Percentiles rank a stretch among this genome's conserved stretches.
Evolutionary conservation across 1,140 invertebrate genomes (phyloP).

Genomic region (Charaxes varanes): DNA sequence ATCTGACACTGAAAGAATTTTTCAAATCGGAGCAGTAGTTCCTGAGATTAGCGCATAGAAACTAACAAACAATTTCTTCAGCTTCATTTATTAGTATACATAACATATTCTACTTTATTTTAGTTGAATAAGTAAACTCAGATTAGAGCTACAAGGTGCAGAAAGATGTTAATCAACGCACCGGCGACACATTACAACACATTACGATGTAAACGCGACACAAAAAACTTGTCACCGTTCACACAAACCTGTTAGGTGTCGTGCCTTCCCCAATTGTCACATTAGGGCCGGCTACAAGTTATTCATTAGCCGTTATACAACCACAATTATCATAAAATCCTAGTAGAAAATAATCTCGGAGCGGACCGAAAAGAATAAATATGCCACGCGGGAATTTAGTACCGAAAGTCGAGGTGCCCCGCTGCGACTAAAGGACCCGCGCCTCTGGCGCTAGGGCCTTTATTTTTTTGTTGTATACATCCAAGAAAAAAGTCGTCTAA

Average conservation of each 20-base stretch:
- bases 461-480: slow-evolving; percentile 20
- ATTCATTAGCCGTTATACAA: slow-evolving; percentile 63
- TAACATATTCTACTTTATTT: no score
- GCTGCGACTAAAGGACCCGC: slow-evolving; percentile 55
- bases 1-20: no score
- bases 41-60: no score
- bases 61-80: no score
- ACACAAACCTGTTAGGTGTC: slow-evolving; percentile 21
- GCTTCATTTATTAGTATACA: no score
- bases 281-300: slow-evolving; percentile 38
- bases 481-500: slow-evolving; percentile 24
- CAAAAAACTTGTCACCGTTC: slow-evolving; percentile 32
- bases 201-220: slow-evolving; percentile 11
- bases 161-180: slow-evolving; percentile 18
- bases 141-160: no score
- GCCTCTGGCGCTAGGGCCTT: slow-evolving; percentile 48
- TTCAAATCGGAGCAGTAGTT: no score
- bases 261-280: slow-evolving; percentile 36
- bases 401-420: slow-evolving; percentile 40
- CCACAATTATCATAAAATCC: slow-evolving; percentile 63
- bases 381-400: slow-evolving; percentile 64
- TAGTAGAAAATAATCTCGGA: slow-evolving; percentile 67
- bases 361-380: slow-evolving; percentile 54
- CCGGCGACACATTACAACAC: slow-evolving; percentile 14
- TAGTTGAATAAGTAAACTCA: no score